Evolutionary conservation across 1,140 invertebrate genomes (phyloP).

Genomic region (Subanguina moxae): DNA sequence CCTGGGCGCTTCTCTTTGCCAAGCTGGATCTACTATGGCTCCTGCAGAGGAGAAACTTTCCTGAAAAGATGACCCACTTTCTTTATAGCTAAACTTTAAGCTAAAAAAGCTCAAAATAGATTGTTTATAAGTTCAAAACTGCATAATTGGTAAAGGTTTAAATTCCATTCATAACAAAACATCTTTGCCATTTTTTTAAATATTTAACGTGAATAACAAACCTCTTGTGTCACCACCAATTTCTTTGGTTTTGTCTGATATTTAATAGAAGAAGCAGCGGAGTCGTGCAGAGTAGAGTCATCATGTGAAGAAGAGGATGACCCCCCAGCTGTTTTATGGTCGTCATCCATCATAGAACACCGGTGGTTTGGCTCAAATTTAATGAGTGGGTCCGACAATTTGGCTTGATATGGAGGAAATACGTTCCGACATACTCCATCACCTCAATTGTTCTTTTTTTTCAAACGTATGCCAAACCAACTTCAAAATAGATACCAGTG

Average conservation of each 20-base stretch:
- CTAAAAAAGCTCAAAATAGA: no score
- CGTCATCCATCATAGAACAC: constrained; percentile 7
- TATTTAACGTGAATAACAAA: no score
- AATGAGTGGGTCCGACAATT: constrained; percentile 21
- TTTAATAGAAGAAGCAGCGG: constrained; percentile 3
- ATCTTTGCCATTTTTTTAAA: no score
- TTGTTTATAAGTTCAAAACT: no score
- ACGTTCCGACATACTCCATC: constrained; percentile 44
- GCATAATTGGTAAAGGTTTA: no score
- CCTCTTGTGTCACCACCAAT: no score
- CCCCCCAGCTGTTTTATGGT: constrained; percentile 4
- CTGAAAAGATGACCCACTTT: no score
- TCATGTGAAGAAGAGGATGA: constrained; percentile 22
- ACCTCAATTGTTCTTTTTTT: constrained; percentile 12
- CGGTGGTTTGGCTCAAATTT: constrained; percentile 7
- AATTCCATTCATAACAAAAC: no score
- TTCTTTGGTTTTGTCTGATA: background rate
- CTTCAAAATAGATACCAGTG: constrained; percentile 2
- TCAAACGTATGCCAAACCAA: constrained; percentile 5
- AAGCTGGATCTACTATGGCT: no score
- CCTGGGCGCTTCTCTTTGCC: no score
- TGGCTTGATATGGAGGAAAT: constrained; percentile 36
- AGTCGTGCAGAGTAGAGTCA: constrained; percentile 36
- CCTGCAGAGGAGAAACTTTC: no score
- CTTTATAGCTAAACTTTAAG: no score